These are phyloP conservation scores for Chrysocyon brachyurus DNA, from an alignment of 2,797 vertebrate species.

Conservation along the genomic window DNA sequence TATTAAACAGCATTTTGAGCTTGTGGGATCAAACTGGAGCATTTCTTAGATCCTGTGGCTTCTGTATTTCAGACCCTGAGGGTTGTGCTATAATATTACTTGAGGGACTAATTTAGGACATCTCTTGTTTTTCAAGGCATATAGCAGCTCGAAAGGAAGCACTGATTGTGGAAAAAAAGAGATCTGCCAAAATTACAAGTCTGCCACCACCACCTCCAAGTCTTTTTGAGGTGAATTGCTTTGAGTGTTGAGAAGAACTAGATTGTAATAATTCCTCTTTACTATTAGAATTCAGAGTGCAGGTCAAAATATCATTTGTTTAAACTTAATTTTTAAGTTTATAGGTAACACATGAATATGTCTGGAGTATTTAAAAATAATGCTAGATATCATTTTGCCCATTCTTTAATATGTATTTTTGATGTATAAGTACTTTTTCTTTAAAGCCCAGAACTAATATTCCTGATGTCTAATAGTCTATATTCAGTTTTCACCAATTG, in stretches of 20 bases:
- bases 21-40: not conserved
- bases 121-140: conserved; percentile 84
- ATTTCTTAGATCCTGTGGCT: not conserved
- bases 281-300: conserved; percentile 48
- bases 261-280: not conserved
- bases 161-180: conserved; percentile 93
- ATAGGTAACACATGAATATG: not conserved
- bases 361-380: conserved; percentile 47
- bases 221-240: conserved; percentile 91
- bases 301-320: conserved; percentile 36
- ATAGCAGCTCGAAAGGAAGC: conserved; percentile 92
- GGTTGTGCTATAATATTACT: not conserved
- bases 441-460: not conserved
- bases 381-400: not conserved
- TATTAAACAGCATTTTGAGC: not conserved
- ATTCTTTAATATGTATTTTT: not conserved
- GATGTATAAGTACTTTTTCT: conserved; percentile 12
- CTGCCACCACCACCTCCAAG: conserved; percentile 91
- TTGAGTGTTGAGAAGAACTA: not conserved
- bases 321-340: conserved; percentile 53
- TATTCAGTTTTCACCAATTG: conserved; percentile 23
- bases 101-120: conserved; percentile 50
- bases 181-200: conserved; percentile 93
- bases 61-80: conserved; percentile 20
- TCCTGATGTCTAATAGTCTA: not conserved